Percentiles rank a stretch among this genome's conserved stretches.
Evolutionary conservation across 2,888 invertebrate genomes (phyloP).

Genomic region (Lasioglossum malachurum): DNA sequence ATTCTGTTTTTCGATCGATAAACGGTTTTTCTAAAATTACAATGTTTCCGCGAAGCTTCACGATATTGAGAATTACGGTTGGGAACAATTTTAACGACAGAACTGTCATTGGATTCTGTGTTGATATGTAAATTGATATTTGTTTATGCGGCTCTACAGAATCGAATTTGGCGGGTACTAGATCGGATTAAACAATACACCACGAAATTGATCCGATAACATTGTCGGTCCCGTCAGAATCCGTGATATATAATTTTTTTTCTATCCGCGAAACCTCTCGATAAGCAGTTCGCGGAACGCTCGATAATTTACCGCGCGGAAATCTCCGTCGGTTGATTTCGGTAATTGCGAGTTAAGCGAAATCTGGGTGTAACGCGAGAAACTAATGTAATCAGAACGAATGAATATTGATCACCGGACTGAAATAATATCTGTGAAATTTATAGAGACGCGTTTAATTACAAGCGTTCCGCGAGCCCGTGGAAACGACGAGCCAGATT

Average conservation of each 20-base stretch:
- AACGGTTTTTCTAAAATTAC: too few relatives aligned
- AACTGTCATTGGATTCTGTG: too few relatives aligned
- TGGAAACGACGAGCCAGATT: neutral
- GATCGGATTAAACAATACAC: neutral
- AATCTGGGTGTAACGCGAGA: neutral
- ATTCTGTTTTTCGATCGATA: too few relatives aligned
- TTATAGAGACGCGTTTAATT: neutral
- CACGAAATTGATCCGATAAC: neutral
- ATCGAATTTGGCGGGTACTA: neutral
- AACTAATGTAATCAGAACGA: constrained; percentile 16
- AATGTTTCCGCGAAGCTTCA: too few relatives aligned
- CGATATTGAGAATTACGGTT: too few relatives aligned
- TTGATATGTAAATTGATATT: too few relatives aligned
- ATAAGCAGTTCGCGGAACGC: neutral
- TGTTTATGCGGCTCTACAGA: neutral
- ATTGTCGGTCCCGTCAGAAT: neutral
- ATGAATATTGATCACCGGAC: neutral
- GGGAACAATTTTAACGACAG: too few relatives aligned
- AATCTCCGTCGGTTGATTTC: neutral
- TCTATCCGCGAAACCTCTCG: neutral
- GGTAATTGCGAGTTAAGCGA: neutral
- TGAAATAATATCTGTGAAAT: constrained; percentile 7
- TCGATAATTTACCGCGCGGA: neutral
- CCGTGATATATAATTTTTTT: neutral
- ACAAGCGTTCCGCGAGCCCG: neutral